These are phyloP conservation scores for Hormaphis cornu DNA, from an alignment of 1,140 invertebrate species.

Conservation along the genomic window DNA sequence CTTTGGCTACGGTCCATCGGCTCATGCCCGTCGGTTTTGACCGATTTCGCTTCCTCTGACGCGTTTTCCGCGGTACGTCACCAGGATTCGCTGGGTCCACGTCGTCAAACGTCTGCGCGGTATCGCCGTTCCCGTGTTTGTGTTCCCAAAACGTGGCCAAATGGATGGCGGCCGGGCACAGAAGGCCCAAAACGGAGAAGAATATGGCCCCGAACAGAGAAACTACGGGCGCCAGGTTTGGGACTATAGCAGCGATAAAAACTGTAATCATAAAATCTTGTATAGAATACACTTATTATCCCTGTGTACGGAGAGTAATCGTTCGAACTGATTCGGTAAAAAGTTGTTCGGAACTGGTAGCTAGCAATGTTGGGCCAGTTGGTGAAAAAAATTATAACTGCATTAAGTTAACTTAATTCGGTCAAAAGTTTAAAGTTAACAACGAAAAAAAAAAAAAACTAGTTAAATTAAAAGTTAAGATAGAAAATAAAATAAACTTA, in stretches of 20 bases:
- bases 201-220: slow-evolving; percentile 85
- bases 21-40: slow-evolving; percentile 47
- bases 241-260: slow-evolving; percentile 68
- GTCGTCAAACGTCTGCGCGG: neutral
- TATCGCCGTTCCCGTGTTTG: slow-evolving; percentile 50
- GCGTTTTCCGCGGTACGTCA: too few species aligned
- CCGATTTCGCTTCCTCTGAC: neutral
- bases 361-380: too few species aligned
- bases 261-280: too few species aligned
- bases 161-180: slow-evolving; percentile 86
- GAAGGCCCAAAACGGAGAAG: slow-evolving; percentile 82
- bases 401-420: neutral
- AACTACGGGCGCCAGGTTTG: slow-evolving; percentile 83
- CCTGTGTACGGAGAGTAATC: too few species aligned
- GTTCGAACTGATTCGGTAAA: too few species aligned
- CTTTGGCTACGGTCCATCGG: slow-evolving; percentile 57
- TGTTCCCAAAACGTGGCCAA: slow-evolving; percentile 67
- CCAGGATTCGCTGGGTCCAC: too few species aligned
- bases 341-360: too few species aligned
- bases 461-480: too few species aligned
- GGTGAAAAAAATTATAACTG: neutral
- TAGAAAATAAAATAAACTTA: too few species aligned
- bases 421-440: too few species aligned
- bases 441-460: too few species aligned
- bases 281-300: too few species aligned